These are phyloP conservation scores for Eueremaeus valkanovi DNA, from an alignment of 2,888 invertebrate species.

Conservation along the genomic window DNA sequence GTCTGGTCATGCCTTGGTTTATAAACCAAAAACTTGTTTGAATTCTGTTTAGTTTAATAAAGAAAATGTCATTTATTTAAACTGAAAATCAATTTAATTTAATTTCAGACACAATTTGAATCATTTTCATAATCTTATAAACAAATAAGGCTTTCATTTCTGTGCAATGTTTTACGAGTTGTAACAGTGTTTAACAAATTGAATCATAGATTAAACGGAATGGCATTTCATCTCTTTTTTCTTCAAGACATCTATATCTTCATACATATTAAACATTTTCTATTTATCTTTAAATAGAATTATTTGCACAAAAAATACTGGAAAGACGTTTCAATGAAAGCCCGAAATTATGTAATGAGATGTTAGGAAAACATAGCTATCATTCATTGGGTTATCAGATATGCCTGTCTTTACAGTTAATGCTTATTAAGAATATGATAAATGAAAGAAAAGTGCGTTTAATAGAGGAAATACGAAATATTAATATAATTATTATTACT, in stretches of 20 bases:
- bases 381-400: slow-evolving; percentile 28
- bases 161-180: not conserved
- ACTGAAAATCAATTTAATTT: too few species aligned
- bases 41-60: too few species aligned
- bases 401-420: slow-evolving; percentile 15
- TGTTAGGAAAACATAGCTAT: slow-evolving; percentile 21
- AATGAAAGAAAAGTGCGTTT: slow-evolving; percentile 20
- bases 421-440: slow-evolving; percentile 34
- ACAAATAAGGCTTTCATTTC: too few species aligned
- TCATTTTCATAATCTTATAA: too few species aligned
- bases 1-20: too few species aligned
- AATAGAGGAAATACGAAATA: not conserved
- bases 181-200: not conserved
- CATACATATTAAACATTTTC: not conserved
- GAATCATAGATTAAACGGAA: not conserved
- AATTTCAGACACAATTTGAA: too few species aligned
- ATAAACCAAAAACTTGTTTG: too few species aligned
- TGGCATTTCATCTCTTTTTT: not conserved
- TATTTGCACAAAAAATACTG: not conserved
- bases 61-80: too few species aligned
- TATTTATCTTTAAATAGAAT: slow-evolving; percentile 1
- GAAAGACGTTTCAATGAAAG: not conserved
- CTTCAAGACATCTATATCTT: not conserved
- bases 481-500: slow-evolving; percentile 32
- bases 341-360: slow-evolving; percentile 10